These are phyloP conservation scores for Triplophysa dalaica DNA, from an alignment of 2,113 vertebrate species.

Conservation along the genomic window DNA sequence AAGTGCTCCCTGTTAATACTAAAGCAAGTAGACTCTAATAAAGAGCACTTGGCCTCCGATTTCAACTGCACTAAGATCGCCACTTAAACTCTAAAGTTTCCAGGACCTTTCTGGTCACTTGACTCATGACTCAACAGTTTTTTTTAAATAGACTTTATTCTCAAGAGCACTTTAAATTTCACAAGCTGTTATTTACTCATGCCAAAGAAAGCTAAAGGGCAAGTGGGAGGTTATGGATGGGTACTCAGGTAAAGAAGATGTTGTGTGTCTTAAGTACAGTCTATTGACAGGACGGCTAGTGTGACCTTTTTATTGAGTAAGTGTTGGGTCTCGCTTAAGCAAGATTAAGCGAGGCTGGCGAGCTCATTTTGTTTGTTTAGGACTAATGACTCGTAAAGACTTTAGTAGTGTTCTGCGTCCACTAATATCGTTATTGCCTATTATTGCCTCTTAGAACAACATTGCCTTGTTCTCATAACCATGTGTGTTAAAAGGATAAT, in stretches of 20 bases:
- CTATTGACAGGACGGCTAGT: conserved; percentile 19
- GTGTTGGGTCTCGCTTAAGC: not conserved
- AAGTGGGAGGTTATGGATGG: conserved; percentile 30
- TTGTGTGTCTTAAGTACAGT: conserved; percentile 17
- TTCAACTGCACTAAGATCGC: not conserved
- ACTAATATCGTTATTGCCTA: not conserved
- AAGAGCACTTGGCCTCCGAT: conserved; percentile 4
- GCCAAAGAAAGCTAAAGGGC: conserved; percentile 10
- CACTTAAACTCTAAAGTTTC: conserved; percentile 39
- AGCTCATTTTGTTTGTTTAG: not conserved
- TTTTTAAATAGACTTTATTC: conserved; percentile 36
- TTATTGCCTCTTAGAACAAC: not conserved
- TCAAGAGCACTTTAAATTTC: conserved; percentile 39
- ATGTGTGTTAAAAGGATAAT: not conserved
- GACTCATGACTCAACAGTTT: conserved; percentile 11
- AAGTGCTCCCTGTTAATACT: not conserved
- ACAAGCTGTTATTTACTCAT: conserved; percentile 28
- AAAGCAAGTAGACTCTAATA: not conserved
- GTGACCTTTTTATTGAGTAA: conserved; percentile 30
- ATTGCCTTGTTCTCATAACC: not conserved
- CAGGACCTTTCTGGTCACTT: conserved; percentile 11
- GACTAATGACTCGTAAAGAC: not conserved
- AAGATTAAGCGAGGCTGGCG: not conserved
- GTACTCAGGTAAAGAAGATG: conserved; percentile 32
- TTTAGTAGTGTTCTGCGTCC: not conserved